Conservation (phyloP, 2,888 invertebrate species). For the Laspeyria flexula region DNA sequence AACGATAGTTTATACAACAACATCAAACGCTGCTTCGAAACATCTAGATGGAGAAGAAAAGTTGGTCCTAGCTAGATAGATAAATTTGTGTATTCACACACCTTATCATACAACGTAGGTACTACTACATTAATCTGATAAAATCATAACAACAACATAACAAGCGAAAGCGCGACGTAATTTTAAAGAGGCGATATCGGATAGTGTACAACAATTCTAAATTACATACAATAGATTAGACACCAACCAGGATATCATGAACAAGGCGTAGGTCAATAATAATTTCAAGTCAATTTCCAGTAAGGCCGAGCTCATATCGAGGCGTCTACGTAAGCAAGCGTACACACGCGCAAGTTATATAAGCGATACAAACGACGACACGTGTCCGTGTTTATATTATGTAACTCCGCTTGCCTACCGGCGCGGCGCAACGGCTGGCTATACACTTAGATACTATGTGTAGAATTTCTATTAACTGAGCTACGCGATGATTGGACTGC, state of each 20-base stretch:
- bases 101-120: slow-evolving; percentile 8
- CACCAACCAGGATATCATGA: slow-evolving; percentile 31
- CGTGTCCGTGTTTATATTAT: slow-evolving; percentile 73
- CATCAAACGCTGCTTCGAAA: slow-evolving; percentile 30
- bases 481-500: slow-evolving; percentile 34
- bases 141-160: neutral
- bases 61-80: slow-evolving; percentile 14
- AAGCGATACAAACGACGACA: slow-evolving; percentile 57
- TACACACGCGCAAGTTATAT: slow-evolving; percentile 56
- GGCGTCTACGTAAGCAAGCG: slow-evolving; percentile 33
- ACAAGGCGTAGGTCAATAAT: slow-evolving; percentile 30
- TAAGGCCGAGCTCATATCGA: slow-evolving; percentile 30
- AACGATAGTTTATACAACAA: slow-evolving; percentile 53
- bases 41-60: slow-evolving; percentile 30
- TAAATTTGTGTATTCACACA: slow-evolving; percentile 20
- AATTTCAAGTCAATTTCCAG: slow-evolving; percentile 31
- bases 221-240: slow-evolving; percentile 6
- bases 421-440: slow-evolving; percentile 36
- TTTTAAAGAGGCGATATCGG: neutral
- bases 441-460: slow-evolving; percentile 32
- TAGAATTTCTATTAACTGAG: slow-evolving; percentile 38
- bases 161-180: slow-evolving; percentile 2
- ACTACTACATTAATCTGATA: neutral
- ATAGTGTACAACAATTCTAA: slow-evolving; percentile 6
- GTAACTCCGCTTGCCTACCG: slow-evolving; percentile 56